Conservation (phyloP, 2,113 vertebrate species). For the Podilymbus podiceps region DNA sequence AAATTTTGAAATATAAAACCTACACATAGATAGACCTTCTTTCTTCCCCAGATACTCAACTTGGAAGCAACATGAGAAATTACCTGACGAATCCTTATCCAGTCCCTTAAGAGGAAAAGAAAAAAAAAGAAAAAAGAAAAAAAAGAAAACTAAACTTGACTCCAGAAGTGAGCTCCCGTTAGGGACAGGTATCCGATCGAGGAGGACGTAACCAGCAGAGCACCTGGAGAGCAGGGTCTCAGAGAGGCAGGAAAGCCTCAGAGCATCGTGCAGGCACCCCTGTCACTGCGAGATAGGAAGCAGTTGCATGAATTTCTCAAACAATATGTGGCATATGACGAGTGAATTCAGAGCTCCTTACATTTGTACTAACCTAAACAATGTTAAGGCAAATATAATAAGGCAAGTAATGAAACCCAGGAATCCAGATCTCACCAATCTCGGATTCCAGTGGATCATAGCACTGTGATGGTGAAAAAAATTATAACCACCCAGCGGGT, state of each 20-base stretch:
- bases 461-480: background rate
- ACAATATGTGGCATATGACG: background rate
- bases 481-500: background rate
- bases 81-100: background rate
- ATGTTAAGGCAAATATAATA: background rate
- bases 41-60: background rate
- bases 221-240: background rate
- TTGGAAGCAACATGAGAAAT: background rate
- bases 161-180: background rate
- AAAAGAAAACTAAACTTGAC: background rate
- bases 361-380: background rate
- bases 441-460: background rate
- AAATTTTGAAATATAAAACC: background rate
- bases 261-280: accelerated
- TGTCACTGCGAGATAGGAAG: background rate
- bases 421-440: background rate
- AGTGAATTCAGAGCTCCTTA: background rate
- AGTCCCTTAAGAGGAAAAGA: background rate
- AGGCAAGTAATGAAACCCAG: background rate
- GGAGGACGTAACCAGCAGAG: background rate
- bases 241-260: background rate
- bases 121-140: background rate
- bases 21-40: background rate
- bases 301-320: background rate
- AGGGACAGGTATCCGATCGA: background rate